Percentiles rank a stretch among this genome's conserved stretches.
Evolutionary conservation across 2,797 vertebrate species (phyloP).

Genomic region (Bufotes viridis): DNA sequence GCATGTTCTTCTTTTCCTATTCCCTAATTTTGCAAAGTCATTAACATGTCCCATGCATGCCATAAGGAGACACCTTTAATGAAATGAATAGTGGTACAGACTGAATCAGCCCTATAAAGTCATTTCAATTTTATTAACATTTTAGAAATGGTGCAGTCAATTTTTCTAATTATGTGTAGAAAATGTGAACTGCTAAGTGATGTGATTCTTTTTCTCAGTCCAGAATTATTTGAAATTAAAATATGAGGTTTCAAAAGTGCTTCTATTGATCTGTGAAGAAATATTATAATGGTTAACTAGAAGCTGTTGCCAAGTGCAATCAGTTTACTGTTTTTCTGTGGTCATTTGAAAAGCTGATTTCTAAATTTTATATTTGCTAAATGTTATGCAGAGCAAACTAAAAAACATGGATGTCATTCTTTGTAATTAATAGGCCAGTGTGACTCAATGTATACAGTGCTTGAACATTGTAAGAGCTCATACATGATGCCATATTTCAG

Average conservation of each 20-base stretch:
- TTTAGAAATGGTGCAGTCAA: background rate
- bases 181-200: conserved; percentile 24
- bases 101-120: background rate
- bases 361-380: background rate
- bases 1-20: conserved; percentile 6
- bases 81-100: background rate
- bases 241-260: conserved; percentile 6
- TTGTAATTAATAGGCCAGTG: background rate
- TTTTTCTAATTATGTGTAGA: conserved; percentile 21
- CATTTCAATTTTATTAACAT: background rate
- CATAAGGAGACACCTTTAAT: background rate
- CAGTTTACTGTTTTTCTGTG: background rate
- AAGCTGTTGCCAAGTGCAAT: conserved; percentile 25
- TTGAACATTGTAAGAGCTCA: background rate
- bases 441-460: background rate
- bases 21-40: background rate
- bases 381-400: background rate
- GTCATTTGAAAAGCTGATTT: background rate
- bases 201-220: background rate
- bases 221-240: conserved; percentile 23
- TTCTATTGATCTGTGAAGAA: conserved; percentile 32
- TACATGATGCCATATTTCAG: background rate
- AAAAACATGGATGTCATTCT: background rate
- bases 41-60: background rate
- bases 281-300: conserved; percentile 2